phyloP scores from a whole-genome alignment of 1,140 invertebrate genomes.

The Magallana ariakensis region DNA sequence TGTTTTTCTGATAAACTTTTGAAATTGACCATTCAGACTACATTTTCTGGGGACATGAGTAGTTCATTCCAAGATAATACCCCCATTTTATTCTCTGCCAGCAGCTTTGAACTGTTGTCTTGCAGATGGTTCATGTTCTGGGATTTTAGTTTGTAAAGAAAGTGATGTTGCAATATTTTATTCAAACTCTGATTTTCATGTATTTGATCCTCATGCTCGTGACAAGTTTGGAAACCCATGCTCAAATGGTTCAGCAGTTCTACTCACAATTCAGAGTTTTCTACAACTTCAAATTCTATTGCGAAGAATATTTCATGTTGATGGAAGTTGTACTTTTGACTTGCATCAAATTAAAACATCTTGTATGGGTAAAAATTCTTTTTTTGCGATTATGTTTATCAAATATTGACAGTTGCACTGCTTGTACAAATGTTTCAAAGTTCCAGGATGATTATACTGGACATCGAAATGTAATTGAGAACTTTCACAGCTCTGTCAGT shows the following conservation, averaged over 20 bases:
- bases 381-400: conserved; percentile 6
- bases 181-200: conserved; percentile 2
- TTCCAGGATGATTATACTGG: background rate
- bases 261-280: conserved; percentile 3
- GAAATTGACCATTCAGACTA: conserved; percentile 7
- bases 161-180: conserved; percentile 12
- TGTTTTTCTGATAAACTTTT: conserved; percentile 5
- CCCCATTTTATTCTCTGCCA: conserved; percentile 4
- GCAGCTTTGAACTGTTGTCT: conserved; percentile 1
- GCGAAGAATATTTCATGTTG: conserved; percentile 14
- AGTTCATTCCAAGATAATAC: conserved; percentile 1
- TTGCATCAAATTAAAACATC: conserved; percentile 7
- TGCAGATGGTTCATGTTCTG: conserved; percentile 19
- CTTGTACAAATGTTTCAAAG: conserved; percentile 2
- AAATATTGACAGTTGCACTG: background rate
- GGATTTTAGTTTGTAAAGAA: background rate
- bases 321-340: conserved; percentile 21
- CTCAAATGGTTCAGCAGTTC: background rate
- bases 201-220: conserved; percentile 8
- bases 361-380: background rate
- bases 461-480: background rate
- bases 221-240: conserved; percentile 2
- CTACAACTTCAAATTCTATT: background rate
- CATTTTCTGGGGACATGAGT: conserved; percentile 4
- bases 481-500: conserved; percentile 39